A percentile compares a stretch with the other conserved stretches of the same genome.
phyloP scores from a whole-genome alignment of 2,113 vertebrate genomes.

The Syrmaticus mikado region DNA sequence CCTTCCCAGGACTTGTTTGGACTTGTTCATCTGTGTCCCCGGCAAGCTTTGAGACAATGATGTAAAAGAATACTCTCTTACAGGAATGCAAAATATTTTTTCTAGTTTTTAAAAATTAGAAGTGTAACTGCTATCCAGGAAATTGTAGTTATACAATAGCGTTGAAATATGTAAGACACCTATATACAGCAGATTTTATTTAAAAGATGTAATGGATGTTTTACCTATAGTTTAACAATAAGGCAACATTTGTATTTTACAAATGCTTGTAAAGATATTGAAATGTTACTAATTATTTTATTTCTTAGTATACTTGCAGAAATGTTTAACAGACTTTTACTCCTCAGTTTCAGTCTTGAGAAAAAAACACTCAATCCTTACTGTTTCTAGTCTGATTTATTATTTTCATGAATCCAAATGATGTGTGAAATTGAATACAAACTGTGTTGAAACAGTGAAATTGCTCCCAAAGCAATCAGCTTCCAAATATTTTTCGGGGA shows the following conservation, averaged over 20 bases:
- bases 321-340: background rate
- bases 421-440: slow-evolving; percentile 50
- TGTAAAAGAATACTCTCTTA: no score
- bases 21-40: no score
- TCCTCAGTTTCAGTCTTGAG: background rate
- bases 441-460: slow-evolving; percentile 10
- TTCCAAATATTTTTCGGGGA: background rate
- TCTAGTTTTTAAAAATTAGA: background rate
- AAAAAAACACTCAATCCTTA: background rate
- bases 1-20: no score
- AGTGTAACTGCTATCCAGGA: background rate
- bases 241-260: background rate
- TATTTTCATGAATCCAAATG: slow-evolving; percentile 54
- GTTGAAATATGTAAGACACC: background rate
- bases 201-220: background rate
- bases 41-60: no score
- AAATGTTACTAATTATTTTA: background rate
- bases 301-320: background rate
- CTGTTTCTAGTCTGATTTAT: background rate
- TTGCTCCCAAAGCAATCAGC: background rate
- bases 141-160: background rate
- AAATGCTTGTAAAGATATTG: background rate
- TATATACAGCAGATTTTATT: background rate
- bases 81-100: background rate
- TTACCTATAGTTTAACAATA: background rate